Evolutionary conservation across 2,113 vertebrate species (phyloP), one percentile per base, ranked within the genome.

Genomic region (Anser cygnoides): DNA sequence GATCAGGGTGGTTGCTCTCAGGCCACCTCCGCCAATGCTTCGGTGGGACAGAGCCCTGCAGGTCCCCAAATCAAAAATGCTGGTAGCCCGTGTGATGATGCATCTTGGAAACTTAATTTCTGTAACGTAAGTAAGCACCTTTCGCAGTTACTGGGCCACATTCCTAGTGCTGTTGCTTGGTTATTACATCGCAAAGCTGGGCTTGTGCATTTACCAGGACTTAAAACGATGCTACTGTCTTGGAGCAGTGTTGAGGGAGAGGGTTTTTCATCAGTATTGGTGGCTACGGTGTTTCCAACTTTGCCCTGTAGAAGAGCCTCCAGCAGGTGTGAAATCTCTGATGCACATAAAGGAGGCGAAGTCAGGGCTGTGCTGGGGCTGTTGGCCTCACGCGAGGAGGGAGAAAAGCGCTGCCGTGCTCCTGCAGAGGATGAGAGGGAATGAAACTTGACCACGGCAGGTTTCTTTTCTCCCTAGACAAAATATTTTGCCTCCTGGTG

Each of bases 131-230:
- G 22, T 44, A 18, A 12, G 26, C n/a, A 46, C 19, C 33, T 22
- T 63, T 67, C 80, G 11, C 16, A 46, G 1, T 61, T 21, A 14
- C 15, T 21, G 9, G 21, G 1, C 29, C 3, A 0, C 2, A 22
- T 67, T 63, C 6, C 59, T 10, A 31, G 31, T 29, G 23, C 49
- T 44, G 25, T 35, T 50, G 26, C 55, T 62, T 52, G 19, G 3
- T 68, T 86, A 31, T 86, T 76, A 49, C 6, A 16, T 29, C 3
- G 16, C 14, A 37, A 89, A 82, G 3, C 23, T 63, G 29, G 5
- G 12, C 0, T 2, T 39, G 1, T 8, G 33, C 12, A 50, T 75
- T 81, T 84, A 58, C 8, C 23, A 58, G 33, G 43, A 29, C 17
- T 79, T 76, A 14, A 73, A 90, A 57, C 35, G 46, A 13, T 1